These are phyloP conservation scores for Zeuzera pyrina DNA, from an alignment of 2,888 invertebrate genomes.

Conservation along the genomic window DNA sequence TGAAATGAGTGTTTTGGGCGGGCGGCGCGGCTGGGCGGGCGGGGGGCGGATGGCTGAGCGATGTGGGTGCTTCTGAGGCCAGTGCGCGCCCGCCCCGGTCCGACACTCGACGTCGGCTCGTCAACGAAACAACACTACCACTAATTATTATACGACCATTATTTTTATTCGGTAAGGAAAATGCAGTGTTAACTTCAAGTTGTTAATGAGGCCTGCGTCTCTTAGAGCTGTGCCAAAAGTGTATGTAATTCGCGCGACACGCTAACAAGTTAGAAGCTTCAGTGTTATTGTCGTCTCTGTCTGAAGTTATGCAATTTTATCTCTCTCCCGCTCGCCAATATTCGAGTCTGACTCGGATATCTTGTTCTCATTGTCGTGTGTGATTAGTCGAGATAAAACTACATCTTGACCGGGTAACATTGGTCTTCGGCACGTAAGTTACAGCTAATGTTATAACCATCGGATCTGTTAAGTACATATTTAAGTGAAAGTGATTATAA, in stretches of 20 bases:
- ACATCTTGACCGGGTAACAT: conserved; percentile 39
- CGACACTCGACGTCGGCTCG: conserved; percentile 74
- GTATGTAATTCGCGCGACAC: conserved; percentile 22
- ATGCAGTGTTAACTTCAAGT: conserved; percentile 46
- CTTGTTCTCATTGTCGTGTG: conserved; percentile 40
- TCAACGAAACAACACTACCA: conserved; percentile 61
- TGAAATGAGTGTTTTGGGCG: conserved; percentile 13
- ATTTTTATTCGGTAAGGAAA: conserved; percentile 65
- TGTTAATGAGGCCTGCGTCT: conserved; percentile 24
- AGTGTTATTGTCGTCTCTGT: conserved; percentile 40
- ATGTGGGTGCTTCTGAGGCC: conserved; percentile 32
- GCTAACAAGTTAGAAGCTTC: conserved; percentile 17
- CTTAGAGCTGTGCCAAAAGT: conserved; percentile 45
- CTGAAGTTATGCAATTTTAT: conserved; percentile 49
- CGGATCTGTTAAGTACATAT: no score
- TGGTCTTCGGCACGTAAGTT: conserved; percentile 54
- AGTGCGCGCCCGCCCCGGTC: conserved; percentile 70
- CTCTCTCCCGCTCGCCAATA: conserved; percentile 30
- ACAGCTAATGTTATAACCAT: no score
- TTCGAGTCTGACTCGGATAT: conserved; percentile 23
- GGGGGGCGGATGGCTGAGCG: conserved; percentile 20
- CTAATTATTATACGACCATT: conserved; percentile 59
- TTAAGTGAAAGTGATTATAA: no score
- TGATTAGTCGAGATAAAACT: conserved; percentile 42
- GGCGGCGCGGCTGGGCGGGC: conserved; percentile 25